Conservation (phyloP, 2,113 vertebrate genomes). For the Pygoscelis adeliae region DNA sequence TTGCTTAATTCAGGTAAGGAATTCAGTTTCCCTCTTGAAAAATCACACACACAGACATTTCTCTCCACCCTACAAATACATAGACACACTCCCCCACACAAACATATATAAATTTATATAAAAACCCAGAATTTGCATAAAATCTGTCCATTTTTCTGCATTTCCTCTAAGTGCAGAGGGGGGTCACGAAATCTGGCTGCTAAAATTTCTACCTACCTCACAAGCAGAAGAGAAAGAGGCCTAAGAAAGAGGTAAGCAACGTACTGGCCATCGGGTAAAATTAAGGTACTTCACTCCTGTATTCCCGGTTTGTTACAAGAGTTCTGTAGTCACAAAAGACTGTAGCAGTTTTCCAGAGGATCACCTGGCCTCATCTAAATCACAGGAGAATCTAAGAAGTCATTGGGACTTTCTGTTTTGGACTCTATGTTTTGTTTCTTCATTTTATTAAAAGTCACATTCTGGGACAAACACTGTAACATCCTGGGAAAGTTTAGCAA, state of each 20-base stretch:
- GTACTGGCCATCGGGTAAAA: not conserved
- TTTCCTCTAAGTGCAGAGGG: not conserved
- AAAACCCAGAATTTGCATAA: not conserved
- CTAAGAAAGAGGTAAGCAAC: not conserved
- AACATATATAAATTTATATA: not conserved
- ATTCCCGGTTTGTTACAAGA: not conserved
- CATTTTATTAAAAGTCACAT: not conserved
- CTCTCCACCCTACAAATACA: not conserved
- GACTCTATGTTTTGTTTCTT: not conserved
- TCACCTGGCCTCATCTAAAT: not conserved
- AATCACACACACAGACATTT: not conserved
- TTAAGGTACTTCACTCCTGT: not conserved
- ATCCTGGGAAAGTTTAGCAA: not conserved
- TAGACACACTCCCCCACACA: not conserved
- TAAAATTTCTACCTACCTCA: not conserved
- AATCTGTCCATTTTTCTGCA: not conserved
- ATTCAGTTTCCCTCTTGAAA: not conserved
- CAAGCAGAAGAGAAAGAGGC: not conserved
- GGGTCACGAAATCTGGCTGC: not conserved
- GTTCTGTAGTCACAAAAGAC: not conserved
- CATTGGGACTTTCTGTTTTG: not conserved
- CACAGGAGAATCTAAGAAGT: not conserved
- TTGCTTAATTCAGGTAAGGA: not conserved
- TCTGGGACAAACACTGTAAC: not conserved
- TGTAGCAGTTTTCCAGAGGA: not conserved